phyloP scores from a whole-genome alignment of 30 jellyfish, hydroid and myxozoan species.

The Sanderia malayensis region DNA sequence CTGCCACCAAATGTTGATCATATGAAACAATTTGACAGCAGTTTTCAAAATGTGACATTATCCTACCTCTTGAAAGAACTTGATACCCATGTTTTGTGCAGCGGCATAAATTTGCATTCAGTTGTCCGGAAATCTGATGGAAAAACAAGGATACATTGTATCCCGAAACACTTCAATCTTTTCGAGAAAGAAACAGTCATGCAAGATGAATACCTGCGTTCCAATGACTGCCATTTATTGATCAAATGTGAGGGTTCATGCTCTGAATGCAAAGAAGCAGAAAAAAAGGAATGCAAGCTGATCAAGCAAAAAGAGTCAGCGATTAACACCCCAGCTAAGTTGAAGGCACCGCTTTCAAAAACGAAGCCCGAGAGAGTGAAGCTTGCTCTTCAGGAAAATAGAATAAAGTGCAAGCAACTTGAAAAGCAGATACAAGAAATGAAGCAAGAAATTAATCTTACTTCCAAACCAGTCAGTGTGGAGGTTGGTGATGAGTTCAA shows the following conservation, averaged over 20 bases:
- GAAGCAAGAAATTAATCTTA: not conserved
- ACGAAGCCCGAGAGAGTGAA: constrained; percentile 12
- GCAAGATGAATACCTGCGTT: constrained; percentile 18
- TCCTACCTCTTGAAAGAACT: constrained; percentile 31
- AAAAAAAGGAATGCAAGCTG: constrained; percentile 3
- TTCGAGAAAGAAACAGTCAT: constrained; percentile 13
- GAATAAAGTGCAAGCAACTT: constrained; percentile 32
- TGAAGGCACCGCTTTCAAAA: constrained; percentile 34
- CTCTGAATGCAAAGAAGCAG: constrained; percentile 31
- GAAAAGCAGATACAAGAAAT: constrained; percentile 3
- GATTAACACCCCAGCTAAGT: constrained; percentile 25
- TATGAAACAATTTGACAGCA: not conserved
- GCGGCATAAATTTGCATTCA: constrained; percentile 4
- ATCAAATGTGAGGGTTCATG: constrained; percentile 13
- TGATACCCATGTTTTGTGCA: constrained; percentile 18
- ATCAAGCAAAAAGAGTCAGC: not conserved
- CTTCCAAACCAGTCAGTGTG: constrained; percentile 3
- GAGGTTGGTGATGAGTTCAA: not conserved
- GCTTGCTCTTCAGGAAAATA: not conserved
- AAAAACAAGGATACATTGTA: constrained; percentile 1
- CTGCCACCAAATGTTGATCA: not conserved
- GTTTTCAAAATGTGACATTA: constrained; percentile 20
- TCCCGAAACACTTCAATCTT: constrained; percentile 19
- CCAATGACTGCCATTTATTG: constrained; percentile 17
- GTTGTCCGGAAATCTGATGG: not conserved